phyloP scores from a whole-genome alignment of 2,113 vertebrate species.

The Manacus vitellinus region DNA sequence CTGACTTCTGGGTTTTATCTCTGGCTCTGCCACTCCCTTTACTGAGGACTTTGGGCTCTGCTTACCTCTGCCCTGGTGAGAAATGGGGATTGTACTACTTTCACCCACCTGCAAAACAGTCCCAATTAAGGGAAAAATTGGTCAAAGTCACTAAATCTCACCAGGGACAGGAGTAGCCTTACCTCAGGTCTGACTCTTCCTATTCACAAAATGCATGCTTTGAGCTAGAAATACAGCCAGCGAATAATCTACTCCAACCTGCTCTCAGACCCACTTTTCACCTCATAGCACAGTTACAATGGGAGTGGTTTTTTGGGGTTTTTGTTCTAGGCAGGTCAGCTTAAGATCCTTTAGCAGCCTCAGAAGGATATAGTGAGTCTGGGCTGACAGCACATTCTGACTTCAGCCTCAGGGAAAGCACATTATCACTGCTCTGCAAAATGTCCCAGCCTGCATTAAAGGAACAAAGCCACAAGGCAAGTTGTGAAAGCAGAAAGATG shows the following conservation, averaged over 20 bases:
- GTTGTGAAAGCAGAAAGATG: background rate
- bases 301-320: fast-evolving
- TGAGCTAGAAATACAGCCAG: background rate
- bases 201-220: background rate
- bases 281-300: background rate
- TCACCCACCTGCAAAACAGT: background rate
- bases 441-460: background rate
- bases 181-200: background rate
- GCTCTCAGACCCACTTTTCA: background rate
- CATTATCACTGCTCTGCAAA: background rate
- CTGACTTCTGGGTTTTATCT: background rate
- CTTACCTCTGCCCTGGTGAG: background rate
- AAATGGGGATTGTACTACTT: background rate
- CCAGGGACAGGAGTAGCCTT: background rate
- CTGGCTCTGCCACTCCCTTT: background rate
- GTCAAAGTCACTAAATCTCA: background rate
- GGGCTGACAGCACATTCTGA: background rate
- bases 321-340: background rate
- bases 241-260: background rate
- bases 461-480: background rate
- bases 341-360: background rate
- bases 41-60: background rate
- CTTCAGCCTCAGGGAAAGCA: background rate
- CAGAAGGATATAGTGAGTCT: background rate
- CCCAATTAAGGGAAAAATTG: background rate